A percentile compares a stretch with the other conserved stretches of the same genome.
phyloP scores from a whole-genome alignment of 2,888 invertebrate species.

The Pilophorus perplexus region DNA sequence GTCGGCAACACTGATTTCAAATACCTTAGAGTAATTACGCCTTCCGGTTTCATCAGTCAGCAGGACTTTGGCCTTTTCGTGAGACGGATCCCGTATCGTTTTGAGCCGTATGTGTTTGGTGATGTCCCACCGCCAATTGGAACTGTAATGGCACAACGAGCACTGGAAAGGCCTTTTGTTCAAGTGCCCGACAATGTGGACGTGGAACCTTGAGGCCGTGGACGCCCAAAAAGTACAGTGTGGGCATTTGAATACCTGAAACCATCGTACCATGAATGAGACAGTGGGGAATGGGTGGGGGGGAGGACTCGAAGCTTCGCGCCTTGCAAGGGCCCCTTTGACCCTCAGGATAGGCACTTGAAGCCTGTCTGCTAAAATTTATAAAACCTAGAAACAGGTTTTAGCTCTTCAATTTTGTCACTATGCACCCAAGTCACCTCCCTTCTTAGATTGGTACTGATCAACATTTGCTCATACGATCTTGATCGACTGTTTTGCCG shows the following conservation, averaged over 20 bases:
- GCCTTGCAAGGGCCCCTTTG: too few relatives aligned
- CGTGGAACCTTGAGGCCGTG: slow-evolving; percentile 88
- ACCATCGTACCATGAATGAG: too few relatives aligned
- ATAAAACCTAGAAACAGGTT: too few relatives aligned
- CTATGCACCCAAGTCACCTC: too few relatives aligned
- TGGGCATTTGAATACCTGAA: slow-evolving; percentile 80
- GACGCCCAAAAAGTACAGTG: slow-evolving; percentile 91
- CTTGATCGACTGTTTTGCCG: too few relatives aligned
- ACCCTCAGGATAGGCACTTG: too few relatives aligned
- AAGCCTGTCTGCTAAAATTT: too few relatives aligned
- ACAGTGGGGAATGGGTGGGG: too few relatives aligned
- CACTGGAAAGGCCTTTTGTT: slow-evolving; percentile 95
- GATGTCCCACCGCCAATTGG: slow-evolving; percentile 97
- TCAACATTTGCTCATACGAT: too few relatives aligned
- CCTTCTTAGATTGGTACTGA: too few relatives aligned
- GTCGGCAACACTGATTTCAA: neutral
- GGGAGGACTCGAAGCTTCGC: too few relatives aligned
- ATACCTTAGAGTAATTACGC: slow-evolving; percentile 77
- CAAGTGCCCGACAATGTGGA: slow-evolving; percentile 88
- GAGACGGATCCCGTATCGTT: slow-evolving; percentile 75
- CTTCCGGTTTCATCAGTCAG: slow-evolving; percentile 90
- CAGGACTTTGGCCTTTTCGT: slow-evolving; percentile 75
- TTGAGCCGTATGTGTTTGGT: slow-evolving; percentile 92
- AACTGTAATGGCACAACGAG: slow-evolving; percentile 87
- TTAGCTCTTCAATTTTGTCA: too few relatives aligned